phyloP scores from a whole-genome alignment of 1,140 invertebrate genomes.

The Cataglyphis hispanica region DNA sequence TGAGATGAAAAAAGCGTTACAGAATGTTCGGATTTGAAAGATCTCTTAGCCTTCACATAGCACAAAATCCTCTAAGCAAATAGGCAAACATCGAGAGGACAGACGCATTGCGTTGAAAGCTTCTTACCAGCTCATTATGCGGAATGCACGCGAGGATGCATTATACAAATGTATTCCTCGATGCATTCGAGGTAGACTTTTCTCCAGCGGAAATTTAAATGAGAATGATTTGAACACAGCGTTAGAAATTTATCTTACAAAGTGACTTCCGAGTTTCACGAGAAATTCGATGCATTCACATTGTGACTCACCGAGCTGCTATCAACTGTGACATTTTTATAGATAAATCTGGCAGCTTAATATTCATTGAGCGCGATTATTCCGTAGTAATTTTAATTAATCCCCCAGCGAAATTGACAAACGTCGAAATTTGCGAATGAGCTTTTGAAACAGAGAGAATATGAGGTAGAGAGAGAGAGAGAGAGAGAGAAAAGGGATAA shows the following conservation, averaged over 20 bases:
- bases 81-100: slow-evolving; percentile 50
- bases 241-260: slow-evolving; percentile 23
- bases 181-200: slow-evolving; percentile 45
- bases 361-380: slow-evolving; percentile 17
- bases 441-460: neutral
- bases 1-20: neutral
- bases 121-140: slow-evolving; percentile 53
- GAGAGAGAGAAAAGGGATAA: slow-evolving; percentile 10
- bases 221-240: slow-evolving; percentile 38
- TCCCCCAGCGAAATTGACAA: neutral
- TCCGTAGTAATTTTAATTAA: slow-evolving; percentile 34
- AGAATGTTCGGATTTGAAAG: slow-evolving; percentile 12
- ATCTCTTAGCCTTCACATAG: slow-evolving; percentile 33
- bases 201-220: slow-evolving; percentile 45
- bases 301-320: neutral
- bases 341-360: neutral
- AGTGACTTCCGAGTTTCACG: slow-evolving; percentile 10
- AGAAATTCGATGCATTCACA: neutral
- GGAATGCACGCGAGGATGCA: slow-evolving; percentile 37
- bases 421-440: slow-evolving; percentile 35
- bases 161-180: slow-evolving; percentile 58
- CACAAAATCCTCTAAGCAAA: slow-evolving; percentile 46
- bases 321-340: neutral
- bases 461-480: neutral
- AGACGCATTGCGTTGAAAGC: slow-evolving; percentile 54